These are phyloP conservation scores for Gobio gobio DNA, from an alignment of 2,113 vertebrate genomes.

Conservation along the genomic window DNA sequence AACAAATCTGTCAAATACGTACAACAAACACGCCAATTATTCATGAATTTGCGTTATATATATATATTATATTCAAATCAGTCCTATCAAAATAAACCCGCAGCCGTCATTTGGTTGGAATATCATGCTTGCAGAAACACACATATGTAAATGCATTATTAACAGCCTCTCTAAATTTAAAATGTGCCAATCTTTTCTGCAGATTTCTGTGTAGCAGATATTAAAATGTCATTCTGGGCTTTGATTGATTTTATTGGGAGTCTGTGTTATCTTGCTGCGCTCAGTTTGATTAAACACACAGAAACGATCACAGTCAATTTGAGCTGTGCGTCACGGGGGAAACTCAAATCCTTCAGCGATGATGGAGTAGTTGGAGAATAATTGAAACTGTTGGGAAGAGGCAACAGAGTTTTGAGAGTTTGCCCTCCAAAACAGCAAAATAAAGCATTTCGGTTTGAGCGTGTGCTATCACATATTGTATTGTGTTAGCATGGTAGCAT, in stretches of 20 bases:
- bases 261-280: conserved; percentile 67
- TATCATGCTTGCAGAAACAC: conserved; percentile 72
- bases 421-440: neutral
- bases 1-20: neutral
- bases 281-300: conserved; percentile 76
- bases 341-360: conserved; percentile 37
- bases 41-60: conserved; percentile 43
- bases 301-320: conserved; percentile 72
- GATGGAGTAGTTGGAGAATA: conserved; percentile 10
- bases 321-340: conserved; percentile 54
- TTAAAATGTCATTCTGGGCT: conserved; percentile 77
- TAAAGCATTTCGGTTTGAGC: neutral
- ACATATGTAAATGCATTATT: conserved; percentile 72
- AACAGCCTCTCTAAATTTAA: conserved; percentile 74
- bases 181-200: conserved; percentile 76
- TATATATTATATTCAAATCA: conserved; percentile 72
- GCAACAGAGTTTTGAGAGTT: neutral
- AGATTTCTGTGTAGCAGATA: conserved; percentile 68
- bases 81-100: conserved; percentile 69
- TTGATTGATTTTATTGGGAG: conserved; percentile 76
- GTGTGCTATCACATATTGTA: neutral
- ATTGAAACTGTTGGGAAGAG: neutral
- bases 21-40: conserved; percentile 29
- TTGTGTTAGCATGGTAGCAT: neutral
- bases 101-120: conserved; percentile 69